Percentiles rank a stretch among this genome's conserved stretches.
Evolutionary conservation across 2,113 vertebrate genomes (phyloP).

Genomic region (Chlorocebus sabaeus): DNA sequence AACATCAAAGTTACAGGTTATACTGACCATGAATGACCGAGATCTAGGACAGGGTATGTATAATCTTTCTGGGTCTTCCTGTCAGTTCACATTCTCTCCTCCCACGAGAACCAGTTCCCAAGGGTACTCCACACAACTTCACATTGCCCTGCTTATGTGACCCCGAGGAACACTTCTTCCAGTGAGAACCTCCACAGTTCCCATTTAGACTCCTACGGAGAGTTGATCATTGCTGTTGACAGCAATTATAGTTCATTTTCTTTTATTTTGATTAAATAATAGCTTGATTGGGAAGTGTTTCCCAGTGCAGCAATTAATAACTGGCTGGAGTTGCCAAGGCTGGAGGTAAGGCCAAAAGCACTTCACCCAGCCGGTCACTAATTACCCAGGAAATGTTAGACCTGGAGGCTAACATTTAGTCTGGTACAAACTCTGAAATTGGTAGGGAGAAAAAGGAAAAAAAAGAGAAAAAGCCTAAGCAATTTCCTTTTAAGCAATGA

Average conservation of each 20-base stretch:
- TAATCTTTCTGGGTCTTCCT: not conserved
- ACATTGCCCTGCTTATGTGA: not conserved
- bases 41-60: not conserved
- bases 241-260: constrained; percentile 53
- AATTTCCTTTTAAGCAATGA: constrained; percentile 34
- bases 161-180: not conserved
- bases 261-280: constrained; percentile 67
- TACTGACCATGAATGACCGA: not conserved
- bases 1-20: not conserved
- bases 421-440: not conserved
- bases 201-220: not conserved
- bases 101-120: fast-evolving
- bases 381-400: constrained; percentile 5
- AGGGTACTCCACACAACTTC: not conserved
- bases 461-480: not conserved
- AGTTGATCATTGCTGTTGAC: not conserved
- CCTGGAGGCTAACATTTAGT: not conserved
- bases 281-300: constrained; percentile 60
- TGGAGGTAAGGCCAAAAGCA: constrained; percentile 15
- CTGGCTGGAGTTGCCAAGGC: not conserved
- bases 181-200: not conserved
- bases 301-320: constrained; percentile 39
- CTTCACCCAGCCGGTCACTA: constrained; percentile 45
- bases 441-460: not conserved
- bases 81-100: not conserved